Conservation (phyloP, 2,888 invertebrate genomes). For the Eucriotettix oculatus region DNA sequence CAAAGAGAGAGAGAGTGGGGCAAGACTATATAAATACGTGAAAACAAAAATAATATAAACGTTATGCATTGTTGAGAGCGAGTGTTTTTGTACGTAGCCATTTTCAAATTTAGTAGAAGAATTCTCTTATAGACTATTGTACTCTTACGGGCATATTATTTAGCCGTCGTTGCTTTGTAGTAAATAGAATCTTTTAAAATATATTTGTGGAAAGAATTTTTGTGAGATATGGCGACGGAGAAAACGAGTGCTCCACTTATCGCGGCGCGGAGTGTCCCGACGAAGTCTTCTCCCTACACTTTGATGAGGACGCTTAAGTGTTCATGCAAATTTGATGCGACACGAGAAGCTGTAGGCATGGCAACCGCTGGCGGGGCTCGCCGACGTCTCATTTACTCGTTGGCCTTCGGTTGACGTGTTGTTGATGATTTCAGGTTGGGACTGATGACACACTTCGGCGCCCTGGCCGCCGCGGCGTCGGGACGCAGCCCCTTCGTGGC, state of each 20-base stretch:
- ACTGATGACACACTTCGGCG: conserved; percentile 67
- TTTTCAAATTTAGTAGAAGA: no score
- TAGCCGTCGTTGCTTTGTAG: no score
- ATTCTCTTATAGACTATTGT: no score
- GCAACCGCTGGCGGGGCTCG: not conserved
- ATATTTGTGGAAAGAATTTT: no score
- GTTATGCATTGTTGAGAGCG: no score
- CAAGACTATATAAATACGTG: no score
- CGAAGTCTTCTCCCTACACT: conserved; percentile 9
- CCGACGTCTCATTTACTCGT: not conserved
- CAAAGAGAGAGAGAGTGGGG: no score
- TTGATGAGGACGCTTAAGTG: conserved; percentile 13
- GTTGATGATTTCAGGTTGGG: conserved; percentile 47
- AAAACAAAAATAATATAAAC: no score
- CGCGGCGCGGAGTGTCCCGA: not conserved
- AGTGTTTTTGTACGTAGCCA: no score
- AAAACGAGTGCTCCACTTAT: not conserved
- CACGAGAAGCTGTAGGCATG: conserved; percentile 1
- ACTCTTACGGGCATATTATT: no score
- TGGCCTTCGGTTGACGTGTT: not conserved
- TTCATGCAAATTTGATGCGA: conserved; percentile 33
- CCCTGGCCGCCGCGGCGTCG: conserved; percentile 46
- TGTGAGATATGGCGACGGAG: no score
- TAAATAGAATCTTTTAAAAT: no score
- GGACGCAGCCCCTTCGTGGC: conserved; percentile 32